Evolutionary conservation across 2,797 vertebrate genomes (phyloP), one percentile per base, ranked within the genome.

Genomic region (Petrocephalus sullivani): DNA sequence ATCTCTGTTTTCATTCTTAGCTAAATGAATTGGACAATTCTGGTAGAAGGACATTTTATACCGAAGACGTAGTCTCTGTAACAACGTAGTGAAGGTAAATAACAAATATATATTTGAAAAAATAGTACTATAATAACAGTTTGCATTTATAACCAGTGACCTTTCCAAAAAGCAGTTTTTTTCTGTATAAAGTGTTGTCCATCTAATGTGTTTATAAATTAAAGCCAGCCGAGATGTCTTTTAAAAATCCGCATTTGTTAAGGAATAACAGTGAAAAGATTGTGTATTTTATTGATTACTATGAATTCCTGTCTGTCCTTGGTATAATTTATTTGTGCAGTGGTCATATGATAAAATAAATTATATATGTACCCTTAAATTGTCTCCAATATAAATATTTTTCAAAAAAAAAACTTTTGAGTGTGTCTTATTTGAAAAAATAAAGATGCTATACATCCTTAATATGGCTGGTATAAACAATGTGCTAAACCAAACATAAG

Each of bases 321-420:
- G 71, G 37, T 78, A 46, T 78, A 41, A 78, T 84, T 84, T 84
- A 84, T 84, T 54, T 84, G 81, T 84, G 81, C 41, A 54, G 81
- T 84, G 81, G 46, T 84, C 46, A 54, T 28, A 14, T 51, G 21
- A 84, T 51, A 21, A 84, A 67, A 54, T 84, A 84, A 84, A 84
- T 54, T 84, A 54, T 84, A 23, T n/a, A 10, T 84, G 21, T 51
- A n/a, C 51, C 49, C 46, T 84, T 84, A 84, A 84, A 84, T 54
- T 83, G 81, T 84, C 81, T 84, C 71, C 71, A 78, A 46, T 46
- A 78, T 46, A 78, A 84, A 54, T 84, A 84, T 84, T 84, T 67
- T 84, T 83, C 41, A 23, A 3, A 83, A 28, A 83, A 1, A 12
- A 19, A 28, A 21, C 54, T 64, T 21, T 64, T 41, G 4, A 78